Evolutionary conservation across 2,797 vertebrate species (phyloP), one percentile per base, ranked within the genome.

Genomic region (Scyliorhinus canicula): DNA sequence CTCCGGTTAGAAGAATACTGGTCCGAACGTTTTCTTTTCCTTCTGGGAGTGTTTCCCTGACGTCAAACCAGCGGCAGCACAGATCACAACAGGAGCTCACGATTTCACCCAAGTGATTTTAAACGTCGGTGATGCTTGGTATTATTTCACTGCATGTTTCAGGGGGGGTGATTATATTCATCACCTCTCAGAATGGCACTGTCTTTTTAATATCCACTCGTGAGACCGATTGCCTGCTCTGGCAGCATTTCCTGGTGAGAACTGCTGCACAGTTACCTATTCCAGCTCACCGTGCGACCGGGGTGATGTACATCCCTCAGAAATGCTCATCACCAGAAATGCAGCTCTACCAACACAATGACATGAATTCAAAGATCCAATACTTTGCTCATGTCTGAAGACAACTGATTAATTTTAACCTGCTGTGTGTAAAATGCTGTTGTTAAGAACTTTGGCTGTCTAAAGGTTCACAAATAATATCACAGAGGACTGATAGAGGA

Each of bases 361-460:
- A 82, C 79, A 47, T 24, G 40, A 82, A 47, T 26, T 47, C 79
- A 82, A 47, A 82, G 79, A 82, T 47, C 44, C 79, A 82, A 47
- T 82, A 47, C 40, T 82, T 21, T 47, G 79, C 44, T 24, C 44
- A 82, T 24, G 79, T 82, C 21, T 21, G 24, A 24, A 47, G 79
- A 82, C 79, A 82, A 82, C 79, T 82, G 57, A 63, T 91, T 91
- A 91, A 91, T 91, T 91, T 74, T 63, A 63, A 63, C 79, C 79
- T 82, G 40, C 79, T 47, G 88, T 91, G 44, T 91, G 57, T 65
- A 91, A 91, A 65, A 63, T 44, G 35, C 57, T 7, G 60, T 91
- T 91, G 16, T 60, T 91, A n/a, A 91, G 86, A 60, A 91, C 88
- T 40, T 91, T 65, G 88, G 44, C 88, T 44, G 57, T 7, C 88